Evolutionary conservation across 1,140 invertebrate genomes (phyloP).

Genomic region (Alviniconcha marisindica): DNA sequence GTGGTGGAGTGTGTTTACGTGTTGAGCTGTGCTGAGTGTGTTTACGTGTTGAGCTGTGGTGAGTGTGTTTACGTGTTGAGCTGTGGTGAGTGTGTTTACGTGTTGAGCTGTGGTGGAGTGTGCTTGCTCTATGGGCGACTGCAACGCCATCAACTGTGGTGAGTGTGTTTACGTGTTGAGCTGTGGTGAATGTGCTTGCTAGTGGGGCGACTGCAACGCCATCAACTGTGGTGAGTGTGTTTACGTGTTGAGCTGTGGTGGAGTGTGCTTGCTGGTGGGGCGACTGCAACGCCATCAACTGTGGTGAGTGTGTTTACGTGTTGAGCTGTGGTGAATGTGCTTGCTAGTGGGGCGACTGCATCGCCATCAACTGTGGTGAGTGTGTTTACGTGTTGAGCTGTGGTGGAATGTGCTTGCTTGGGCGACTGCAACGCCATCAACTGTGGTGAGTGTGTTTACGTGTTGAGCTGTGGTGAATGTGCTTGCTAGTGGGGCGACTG

Average conservation of each 20-base stretch:
- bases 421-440: too few relatives aligned
- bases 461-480: neutral
- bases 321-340: constrained; percentile 65
- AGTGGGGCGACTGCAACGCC: neutral
- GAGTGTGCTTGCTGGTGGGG: too few relatives aligned
- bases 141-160: too few relatives aligned
- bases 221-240: neutral
- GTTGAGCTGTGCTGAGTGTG: neutral
- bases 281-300: constrained; percentile 62
- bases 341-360: neutral
- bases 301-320: too few relatives aligned
- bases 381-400: too few relatives aligned
- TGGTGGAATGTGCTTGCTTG: too few relatives aligned
- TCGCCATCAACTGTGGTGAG: neutral
- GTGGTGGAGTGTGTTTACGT: too few relatives aligned
- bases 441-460: neutral
- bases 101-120: too few relatives aligned
- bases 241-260: too few relatives aligned
- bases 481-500: neutral
- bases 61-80: constrained; percentile 43
- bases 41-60: constrained; percentile 59
- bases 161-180: neutral
- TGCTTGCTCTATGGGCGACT: too few relatives aligned
- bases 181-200: neutral
- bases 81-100: too few relatives aligned